Evolutionary conservation across 2,888 invertebrate species (phyloP).

Genomic region (Smittia sp.): DNA sequence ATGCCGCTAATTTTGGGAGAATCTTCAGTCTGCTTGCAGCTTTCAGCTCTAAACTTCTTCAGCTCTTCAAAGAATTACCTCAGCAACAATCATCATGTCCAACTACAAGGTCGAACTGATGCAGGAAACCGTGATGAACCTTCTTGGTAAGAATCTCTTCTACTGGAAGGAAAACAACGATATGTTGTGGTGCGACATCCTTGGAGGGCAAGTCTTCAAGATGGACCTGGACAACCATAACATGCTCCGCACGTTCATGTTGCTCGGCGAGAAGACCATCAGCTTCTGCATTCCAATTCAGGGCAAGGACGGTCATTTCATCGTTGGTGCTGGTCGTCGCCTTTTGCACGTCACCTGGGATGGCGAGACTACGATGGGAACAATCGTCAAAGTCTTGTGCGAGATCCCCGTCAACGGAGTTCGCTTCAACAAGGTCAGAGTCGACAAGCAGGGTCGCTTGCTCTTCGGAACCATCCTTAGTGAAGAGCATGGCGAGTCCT

Average conservation of each 20-base stretch:
- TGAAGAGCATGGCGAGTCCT: not conserved
- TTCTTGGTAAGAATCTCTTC: constrained; percentile 12
- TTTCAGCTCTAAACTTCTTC: not conserved
- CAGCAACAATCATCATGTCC: not conserved
- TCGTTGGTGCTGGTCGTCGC: constrained; percentile 15
- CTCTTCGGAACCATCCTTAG: constrained; percentile 20
- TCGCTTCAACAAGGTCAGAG: no score
- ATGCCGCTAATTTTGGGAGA: not conserved
- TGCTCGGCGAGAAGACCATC: not conserved
- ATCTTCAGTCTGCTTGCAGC: not conserved
- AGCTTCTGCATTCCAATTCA: constrained; percentile 25
- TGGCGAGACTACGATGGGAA: not conserved
- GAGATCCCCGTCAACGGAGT: not conserved
- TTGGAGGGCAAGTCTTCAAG: constrained; percentile 12
- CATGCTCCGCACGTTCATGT: not conserved
- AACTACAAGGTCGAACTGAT: constrained; percentile 14
- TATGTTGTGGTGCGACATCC: constrained; percentile 20
- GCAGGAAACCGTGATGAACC: constrained; percentile 12
- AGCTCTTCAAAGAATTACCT: not conserved
- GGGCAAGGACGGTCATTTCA: not conserved
- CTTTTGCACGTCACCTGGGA: constrained; percentile 30
- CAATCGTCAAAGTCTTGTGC: not conserved
- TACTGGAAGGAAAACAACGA: constrained; percentile 9
- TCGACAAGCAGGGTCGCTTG: constrained; percentile 21
- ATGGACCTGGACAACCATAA: not conserved